Base-by-base conservation (phyloP, 2,113 vertebrate genomes). In the Hucho hucho region DNA sequence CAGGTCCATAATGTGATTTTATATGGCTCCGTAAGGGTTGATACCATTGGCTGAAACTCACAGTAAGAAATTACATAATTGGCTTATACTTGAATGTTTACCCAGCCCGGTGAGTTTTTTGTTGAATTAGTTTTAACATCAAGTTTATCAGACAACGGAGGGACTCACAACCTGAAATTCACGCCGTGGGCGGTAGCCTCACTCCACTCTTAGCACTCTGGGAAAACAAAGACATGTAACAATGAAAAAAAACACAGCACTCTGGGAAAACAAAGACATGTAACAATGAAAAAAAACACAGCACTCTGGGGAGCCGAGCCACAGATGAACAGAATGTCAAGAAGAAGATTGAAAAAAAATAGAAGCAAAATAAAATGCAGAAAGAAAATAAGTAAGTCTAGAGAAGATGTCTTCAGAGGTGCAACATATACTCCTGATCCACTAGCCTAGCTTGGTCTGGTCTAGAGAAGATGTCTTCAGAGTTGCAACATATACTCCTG, bases 101-200 rank as follows among this genome's bases (percentile, higher is more conserved):
- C 96, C 93, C 94, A 94, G 94, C 93, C 92, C 93, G 89, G 92
- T 91, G 87, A 92, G 85, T 89, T 88, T 29, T 83, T 2, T 20
- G 89, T 92, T 93, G 91, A 91, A 95, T 94, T 93, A 95, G 93
- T 95, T 96, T 5, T 63, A 87, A 97, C 93, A 96, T 94, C 94
- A 90, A 95, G 80, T 86, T 65, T 12, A 74, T 89, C 93, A 95
- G 95, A 96, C 93, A 95, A 91, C 91, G 92, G 93, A 93, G 6
- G 67, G 32, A 98, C 97, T 98, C 96, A 98, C 97, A 98, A 98
- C 97, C 97, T 99, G 95, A 96, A 97, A 97, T 97, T 97, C 98
- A 98, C 96, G 95, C 95, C 95, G 95, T 95, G 95, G 96, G 95
- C 94, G 95, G 96, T 95, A 97, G 95, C 96, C 94, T 97, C 95